These are phyloP conservation scores for Trichopoda pennipes DNA, from an alignment of 2,888 invertebrate genomes.

Conservation along the genomic window DNA sequence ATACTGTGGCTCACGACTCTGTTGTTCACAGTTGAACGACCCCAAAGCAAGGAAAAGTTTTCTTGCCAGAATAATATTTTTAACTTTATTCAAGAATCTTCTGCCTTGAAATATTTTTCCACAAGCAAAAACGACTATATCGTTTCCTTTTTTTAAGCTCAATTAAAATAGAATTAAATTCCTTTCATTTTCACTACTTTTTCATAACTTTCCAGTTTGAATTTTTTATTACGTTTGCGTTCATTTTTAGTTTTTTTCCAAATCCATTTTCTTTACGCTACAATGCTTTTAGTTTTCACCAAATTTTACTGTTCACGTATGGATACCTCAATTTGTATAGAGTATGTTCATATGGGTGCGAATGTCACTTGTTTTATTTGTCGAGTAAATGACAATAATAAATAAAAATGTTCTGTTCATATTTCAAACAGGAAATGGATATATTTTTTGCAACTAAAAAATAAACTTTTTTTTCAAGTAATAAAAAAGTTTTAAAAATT, in stretches of 20 bases:
- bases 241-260: not conserved
- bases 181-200: not conserved
- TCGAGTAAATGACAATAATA: conserved; percentile 41
- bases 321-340: not conserved
- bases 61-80: no score
- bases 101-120: no score
- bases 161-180: not conserved
- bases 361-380: conserved; percentile 30
- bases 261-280: not conserved
- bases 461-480: not conserved
- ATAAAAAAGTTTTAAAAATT: not conserved
- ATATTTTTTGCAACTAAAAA: not conserved
- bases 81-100: no score
- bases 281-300: conserved; percentile 1
- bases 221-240: not conserved
- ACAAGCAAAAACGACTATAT: no score
- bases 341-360: not conserved
- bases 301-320: not conserved
- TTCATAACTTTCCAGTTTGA: not conserved
- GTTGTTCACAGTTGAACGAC: no score
- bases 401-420: conserved; percentile 1
- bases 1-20: no score
- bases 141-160: not conserved
- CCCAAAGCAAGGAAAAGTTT: no score
- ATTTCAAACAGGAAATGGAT: not conserved